phyloP scores from a whole-genome alignment of 2,797 vertebrate genomes.

The Chelidonichthys spinosus region DNA sequence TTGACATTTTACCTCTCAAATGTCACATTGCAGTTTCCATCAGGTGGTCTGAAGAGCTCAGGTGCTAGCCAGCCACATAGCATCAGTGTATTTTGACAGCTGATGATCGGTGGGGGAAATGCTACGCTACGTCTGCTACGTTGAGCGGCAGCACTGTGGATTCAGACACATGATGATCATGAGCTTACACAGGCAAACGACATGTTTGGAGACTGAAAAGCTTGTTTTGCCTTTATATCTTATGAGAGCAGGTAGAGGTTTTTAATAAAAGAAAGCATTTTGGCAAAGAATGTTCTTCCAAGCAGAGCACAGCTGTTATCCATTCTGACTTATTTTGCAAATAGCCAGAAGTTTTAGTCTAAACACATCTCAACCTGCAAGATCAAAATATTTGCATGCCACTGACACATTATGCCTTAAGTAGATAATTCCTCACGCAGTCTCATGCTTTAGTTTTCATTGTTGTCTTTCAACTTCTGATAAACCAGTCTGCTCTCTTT shows the following conservation, averaged over 20 bases:
- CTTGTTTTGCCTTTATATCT: not conserved
- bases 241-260: not conserved
- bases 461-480: conserved; percentile 67
- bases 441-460: conserved; percentile 55
- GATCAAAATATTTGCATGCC: conserved; percentile 64
- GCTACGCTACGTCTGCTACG: not conserved
- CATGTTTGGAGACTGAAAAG: not conserved
- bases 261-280: not conserved
- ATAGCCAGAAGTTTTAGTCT: not conserved
- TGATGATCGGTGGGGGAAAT: not conserved
- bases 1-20: not conserved
- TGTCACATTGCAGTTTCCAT: not conserved
- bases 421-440: conserved; percentile 27
- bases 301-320: conserved; percentile 15
- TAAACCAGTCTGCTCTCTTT: conserved; percentile 74
- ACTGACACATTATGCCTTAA: conserved; percentile 32
- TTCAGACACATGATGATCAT: not conserved
- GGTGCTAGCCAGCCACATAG: not conserved
- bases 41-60: not conserved
- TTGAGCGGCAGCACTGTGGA: not conserved
- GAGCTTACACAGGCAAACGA: not conserved
- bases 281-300: not conserved
- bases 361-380: conserved; percentile 23
- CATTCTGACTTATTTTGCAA: conserved; percentile 4
- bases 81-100: not conserved